Evolutionary conservation across 2,797 vertebrate species (phyloP).

Genomic region (Ambastaia sidthimunki): DNA sequence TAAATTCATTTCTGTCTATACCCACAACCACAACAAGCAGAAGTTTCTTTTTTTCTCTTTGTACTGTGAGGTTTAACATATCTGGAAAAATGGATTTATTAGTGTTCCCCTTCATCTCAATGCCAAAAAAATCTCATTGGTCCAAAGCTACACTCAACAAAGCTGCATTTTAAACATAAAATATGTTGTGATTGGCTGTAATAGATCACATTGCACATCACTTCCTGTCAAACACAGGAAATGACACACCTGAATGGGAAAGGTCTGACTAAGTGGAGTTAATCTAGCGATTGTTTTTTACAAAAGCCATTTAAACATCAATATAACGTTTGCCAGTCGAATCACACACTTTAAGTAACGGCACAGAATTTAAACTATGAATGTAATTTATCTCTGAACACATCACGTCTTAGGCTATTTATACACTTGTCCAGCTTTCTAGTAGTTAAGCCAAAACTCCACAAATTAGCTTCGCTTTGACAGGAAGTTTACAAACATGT

Average conservation of each 20-base stretch:
- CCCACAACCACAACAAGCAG: background rate
- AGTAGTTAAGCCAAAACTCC: slow-evolving; percentile 19
- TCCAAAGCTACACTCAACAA: background rate
- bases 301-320: background rate
- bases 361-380: background rate
- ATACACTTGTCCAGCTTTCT: background rate
- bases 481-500: slow-evolving; percentile 68
- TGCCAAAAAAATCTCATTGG: background rate
- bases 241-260: too few relatives aligned
- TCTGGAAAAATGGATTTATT: too few relatives aligned
- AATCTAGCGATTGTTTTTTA: background rate
- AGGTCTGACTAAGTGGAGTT: too few relatives aligned
- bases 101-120: background rate
- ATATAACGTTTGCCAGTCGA: background rate
- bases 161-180: background rate
- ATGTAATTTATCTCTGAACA: background rate
- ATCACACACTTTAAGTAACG: background rate
- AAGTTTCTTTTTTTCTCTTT: background rate
- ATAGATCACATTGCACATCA: too few relatives aligned
- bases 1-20: too few relatives aligned
- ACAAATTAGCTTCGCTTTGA: slow-evolving; percentile 63
- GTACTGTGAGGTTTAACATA: too few relatives aligned
- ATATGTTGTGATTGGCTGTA: too few relatives aligned
- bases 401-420: slow-evolving; percentile 17
- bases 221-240: too few relatives aligned